These are phyloP conservation scores for Octodon degus DNA, from an alignment of 2,113 vertebrate genomes.

Conservation along the genomic window DNA sequence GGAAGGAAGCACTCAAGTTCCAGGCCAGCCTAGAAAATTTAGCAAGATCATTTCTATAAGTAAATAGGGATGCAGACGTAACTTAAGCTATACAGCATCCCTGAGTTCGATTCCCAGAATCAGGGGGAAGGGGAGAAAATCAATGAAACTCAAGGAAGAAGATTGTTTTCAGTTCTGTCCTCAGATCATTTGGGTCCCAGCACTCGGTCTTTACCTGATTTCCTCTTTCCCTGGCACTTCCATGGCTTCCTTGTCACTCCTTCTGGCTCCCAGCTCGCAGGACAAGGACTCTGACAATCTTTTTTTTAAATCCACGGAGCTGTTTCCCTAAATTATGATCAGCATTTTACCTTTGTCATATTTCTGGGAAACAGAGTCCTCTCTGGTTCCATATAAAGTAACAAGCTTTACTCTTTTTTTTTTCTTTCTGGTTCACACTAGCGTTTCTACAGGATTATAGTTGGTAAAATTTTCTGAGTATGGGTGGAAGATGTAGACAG, in stretches of 20 bases:
- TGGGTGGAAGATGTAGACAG: background rate
- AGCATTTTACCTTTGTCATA: background rate
- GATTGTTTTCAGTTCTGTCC: background rate
- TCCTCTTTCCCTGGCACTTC: conserved; percentile 60
- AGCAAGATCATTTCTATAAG: background rate
- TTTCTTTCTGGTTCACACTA: background rate
- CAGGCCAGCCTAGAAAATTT: background rate
- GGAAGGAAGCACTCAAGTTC: background rate
- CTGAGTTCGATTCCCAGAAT: background rate
- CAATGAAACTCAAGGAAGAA: conserved; percentile 26
- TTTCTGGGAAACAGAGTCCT: conserved; percentile 49
- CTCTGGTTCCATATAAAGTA: background rate
- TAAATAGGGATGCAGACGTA: background rate
- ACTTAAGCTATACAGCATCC: background rate
- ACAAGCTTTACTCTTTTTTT: background rate
- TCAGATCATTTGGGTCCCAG: background rate
- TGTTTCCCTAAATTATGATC: conserved; percentile 17
- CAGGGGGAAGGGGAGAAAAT: background rate
- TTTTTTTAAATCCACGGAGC: background rate
- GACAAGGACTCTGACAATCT: background rate
- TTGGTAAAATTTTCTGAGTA: background rate
- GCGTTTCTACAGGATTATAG: background rate
- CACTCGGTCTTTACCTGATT: conserved; percentile 80
- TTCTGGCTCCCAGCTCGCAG: background rate
- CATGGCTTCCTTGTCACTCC: conserved; percentile 63